phyloP scores from a whole-genome alignment of 2,797 vertebrate genomes.

The Lophotriccus pileatus region DNA sequence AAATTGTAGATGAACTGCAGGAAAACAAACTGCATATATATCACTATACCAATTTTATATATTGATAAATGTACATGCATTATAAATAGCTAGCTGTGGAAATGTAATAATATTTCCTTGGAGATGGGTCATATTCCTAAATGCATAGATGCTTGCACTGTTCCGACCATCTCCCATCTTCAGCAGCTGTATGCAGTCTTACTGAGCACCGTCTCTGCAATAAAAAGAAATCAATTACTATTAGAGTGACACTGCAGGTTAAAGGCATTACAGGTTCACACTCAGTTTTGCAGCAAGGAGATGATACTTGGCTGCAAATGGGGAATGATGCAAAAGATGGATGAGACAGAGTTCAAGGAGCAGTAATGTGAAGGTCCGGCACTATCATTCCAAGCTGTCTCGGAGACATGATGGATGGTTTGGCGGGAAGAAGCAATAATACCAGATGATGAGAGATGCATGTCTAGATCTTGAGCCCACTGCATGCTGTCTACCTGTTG shows the following conservation, averaged over 20 bases:
- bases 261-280: conserved; percentile 69
- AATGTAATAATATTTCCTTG: background rate
- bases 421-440: conserved; percentile 74
- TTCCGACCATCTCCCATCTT: background rate
- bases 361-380: conserved; percentile 74
- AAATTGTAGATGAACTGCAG: background rate
- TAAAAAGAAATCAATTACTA: conserved; percentile 77
- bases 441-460: conserved; percentile 73
- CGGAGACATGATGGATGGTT: conserved; percentile 75
- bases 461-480: conserved; percentile 51
- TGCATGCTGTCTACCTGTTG: conserved; percentile 64
- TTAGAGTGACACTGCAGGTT: conserved; percentile 69
- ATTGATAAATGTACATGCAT: background rate
- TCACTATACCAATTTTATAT: background rate
- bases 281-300: conserved; percentile 64
- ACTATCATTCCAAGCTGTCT: conserved; percentile 77
- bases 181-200: background rate
- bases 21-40: background rate
- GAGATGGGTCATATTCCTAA: background rate
- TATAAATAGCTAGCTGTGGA: conserved; percentile 17
- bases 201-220: conserved; percentile 21
- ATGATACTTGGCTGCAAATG: conserved; percentile 66
- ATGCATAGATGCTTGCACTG: background rate
- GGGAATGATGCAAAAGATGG: conserved; percentile 76
- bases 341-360: conserved; percentile 83